phyloP scores from a whole-genome alignment of 2,113 vertebrate genomes.

The Cichladusa arquata region DNA sequence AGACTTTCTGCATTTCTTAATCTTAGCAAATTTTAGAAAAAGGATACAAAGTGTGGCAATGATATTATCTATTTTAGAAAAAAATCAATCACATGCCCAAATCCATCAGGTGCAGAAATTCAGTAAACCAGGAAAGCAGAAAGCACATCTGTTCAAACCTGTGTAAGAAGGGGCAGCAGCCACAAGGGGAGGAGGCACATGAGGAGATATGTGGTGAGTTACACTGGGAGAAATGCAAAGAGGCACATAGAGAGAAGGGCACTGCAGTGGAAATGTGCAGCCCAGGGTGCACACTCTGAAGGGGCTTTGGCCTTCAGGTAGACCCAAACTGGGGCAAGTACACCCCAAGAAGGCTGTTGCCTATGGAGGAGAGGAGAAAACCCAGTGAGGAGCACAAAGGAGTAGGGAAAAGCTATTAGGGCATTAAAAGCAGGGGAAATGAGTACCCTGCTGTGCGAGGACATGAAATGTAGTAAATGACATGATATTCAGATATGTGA shows the following conservation, averaged over 20 bases:
- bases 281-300: neutral
- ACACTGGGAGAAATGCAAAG: neutral
- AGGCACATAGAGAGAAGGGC: accelerated
- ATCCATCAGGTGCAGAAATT: neutral
- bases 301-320: neutral
- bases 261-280: neutral
- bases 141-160: neutral
- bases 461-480: neutral
- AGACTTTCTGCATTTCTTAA: neutral
- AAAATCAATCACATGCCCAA: neutral
- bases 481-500: neutral
- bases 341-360: neutral
- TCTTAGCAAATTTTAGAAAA: neutral
- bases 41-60: accelerated
- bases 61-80: neutral
- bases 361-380: neutral
- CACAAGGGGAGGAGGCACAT: accelerated
- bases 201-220: neutral
- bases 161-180: neutral
- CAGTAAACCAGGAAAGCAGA: neutral
- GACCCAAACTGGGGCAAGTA: neutral
- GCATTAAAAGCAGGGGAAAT: neutral
- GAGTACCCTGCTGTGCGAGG: neutral
- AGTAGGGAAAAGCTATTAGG: neutral
- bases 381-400: neutral